Conservation (phyloP, 2,888 invertebrate species). For the Lasius fuliginosus region DNA sequence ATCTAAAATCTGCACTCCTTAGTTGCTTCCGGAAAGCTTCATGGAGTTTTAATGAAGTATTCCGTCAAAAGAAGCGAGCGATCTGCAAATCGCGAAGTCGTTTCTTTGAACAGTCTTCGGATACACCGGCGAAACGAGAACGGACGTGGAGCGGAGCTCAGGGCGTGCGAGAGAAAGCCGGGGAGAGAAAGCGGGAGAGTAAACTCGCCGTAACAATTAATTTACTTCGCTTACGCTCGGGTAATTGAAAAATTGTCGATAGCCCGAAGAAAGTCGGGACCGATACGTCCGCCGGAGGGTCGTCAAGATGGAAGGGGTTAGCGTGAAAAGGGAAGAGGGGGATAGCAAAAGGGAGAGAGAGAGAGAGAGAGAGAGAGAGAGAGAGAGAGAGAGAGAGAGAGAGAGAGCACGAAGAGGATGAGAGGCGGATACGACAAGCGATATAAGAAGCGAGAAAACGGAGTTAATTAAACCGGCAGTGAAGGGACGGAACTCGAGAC, state of each 20-base stretch:
- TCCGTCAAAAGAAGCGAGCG: conserved; percentile 45
- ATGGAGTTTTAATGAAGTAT: conserved; percentile 69
- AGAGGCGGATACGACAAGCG: conserved; percentile 68
- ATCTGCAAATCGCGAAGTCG: conserved; percentile 55
- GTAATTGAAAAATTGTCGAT: conserved; percentile 81
- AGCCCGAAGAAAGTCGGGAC: conserved; percentile 73
- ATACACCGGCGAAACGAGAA: conserved; percentile 43
- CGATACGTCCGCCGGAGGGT: conserved; percentile 39
- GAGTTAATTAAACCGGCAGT: conserved; percentile 81
- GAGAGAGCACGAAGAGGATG: conserved; percentile 17
- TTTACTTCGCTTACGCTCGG: conserved; percentile 79
- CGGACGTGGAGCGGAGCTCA: conserved; percentile 6
- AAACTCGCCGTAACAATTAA: conserved; percentile 77
- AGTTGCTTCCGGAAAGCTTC: conserved; percentile 38
- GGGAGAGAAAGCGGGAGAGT: conserved; percentile 47
- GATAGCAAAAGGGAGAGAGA: neutral
- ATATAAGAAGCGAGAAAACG: conserved; percentile 81
- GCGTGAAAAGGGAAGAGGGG: conserved; percentile 1
- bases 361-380: no score
- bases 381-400: neutral
- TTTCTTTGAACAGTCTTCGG: conserved; percentile 56
- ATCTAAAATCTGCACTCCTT: conserved; percentile 41
- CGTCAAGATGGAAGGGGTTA: conserved; percentile 25
- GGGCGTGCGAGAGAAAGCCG: conserved; percentile 22
- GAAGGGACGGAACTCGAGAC: conserved; percentile 61